Conservation (phyloP, 64 coral and sea anemone species). For the Pocillopora verrucosa region DNA sequence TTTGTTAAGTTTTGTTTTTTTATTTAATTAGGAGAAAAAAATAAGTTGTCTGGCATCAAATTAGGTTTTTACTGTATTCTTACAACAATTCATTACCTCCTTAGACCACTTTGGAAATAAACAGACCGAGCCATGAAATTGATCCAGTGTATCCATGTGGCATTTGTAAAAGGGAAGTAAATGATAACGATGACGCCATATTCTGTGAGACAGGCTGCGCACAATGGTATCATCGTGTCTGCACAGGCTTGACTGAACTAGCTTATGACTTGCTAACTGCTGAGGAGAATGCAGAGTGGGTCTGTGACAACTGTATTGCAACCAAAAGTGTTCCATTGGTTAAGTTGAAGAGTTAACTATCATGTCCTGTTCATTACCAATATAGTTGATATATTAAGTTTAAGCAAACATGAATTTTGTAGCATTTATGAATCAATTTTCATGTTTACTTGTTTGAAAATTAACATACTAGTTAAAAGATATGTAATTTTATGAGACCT, state of each 20-base stretch:
- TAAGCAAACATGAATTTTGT: background rate
- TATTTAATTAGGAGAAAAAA: no score
- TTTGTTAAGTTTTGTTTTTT: no score
- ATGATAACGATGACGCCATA: conserved; percentile 98
- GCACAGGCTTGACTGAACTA: conserved; percentile 83
- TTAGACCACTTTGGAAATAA: conserved; percentile 21
- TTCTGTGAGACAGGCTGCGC: conserved; percentile 96
- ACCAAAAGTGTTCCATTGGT: conserved; percentile 93
- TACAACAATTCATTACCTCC: background rate
- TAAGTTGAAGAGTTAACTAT: conserved; percentile 72
- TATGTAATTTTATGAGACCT: no score
- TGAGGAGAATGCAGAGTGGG: conserved; percentile 92
- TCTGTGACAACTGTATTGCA: conserved; percentile 90
- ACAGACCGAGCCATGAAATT: conserved; percentile 30
- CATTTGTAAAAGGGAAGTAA: conserved; percentile 88
- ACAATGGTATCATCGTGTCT: conserved; percentile 95
- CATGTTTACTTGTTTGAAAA: no score
- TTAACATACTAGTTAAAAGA: no score
- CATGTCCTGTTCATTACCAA: background rate
- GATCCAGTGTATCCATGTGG: conserved; percentile 87
- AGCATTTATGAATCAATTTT: background rate
- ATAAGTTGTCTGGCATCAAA: no score
- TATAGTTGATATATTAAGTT: background rate
- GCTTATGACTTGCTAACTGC: conserved; percentile 89
- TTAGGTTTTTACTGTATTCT: no score